phyloP scores from a whole-genome alignment of 2,888 invertebrate species.

The Pandemis cinnamomeana region DNA sequence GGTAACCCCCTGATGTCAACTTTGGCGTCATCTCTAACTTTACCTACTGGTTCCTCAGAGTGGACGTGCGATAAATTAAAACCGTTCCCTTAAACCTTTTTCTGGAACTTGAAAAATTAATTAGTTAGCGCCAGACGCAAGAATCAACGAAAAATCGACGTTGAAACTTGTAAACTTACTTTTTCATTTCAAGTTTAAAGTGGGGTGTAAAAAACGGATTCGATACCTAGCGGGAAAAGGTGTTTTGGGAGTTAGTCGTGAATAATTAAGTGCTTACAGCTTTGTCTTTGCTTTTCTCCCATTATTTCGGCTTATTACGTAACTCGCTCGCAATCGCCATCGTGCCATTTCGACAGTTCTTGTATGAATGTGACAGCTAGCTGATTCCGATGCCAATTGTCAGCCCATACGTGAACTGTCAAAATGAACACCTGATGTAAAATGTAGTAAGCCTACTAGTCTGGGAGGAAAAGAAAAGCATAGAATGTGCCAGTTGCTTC shows the following conservation, averaged over 20 bases:
- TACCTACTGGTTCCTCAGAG: not conserved
- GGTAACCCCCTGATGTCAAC: not conserved
- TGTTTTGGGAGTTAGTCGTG: slow-evolving; percentile 7
- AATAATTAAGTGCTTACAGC: slow-evolving; percentile 2
- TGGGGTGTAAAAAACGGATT: not conserved
- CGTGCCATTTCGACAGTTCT: no score
- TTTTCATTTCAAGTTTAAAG: slow-evolving; percentile 39
- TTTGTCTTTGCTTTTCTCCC: no score
- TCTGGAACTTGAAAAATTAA: slow-evolving; percentile 43
- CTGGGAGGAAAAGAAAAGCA: no score
- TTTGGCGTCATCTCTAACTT: not conserved
- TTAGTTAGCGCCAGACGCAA: slow-evolving; percentile 34
- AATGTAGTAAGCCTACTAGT: no score
- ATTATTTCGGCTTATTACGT: no score
- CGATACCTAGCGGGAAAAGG: slow-evolving; percentile 25
- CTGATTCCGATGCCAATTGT: no score
- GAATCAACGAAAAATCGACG: slow-evolving; percentile 42
- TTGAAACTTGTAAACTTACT: slow-evolving; percentile 36
- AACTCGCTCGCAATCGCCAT: no score
- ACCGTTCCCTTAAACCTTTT: slow-evolving; percentile 28
- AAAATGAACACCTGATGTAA: no score
- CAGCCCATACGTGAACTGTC: no score
- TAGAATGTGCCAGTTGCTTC: no score
- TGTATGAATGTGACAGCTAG: no score
- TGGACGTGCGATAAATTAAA: slow-evolving; percentile 14